These are phyloP conservation scores for Campoletis sonorensis DNA, from an alignment of 1,140 invertebrate genomes.

Conservation along the genomic window DNA sequence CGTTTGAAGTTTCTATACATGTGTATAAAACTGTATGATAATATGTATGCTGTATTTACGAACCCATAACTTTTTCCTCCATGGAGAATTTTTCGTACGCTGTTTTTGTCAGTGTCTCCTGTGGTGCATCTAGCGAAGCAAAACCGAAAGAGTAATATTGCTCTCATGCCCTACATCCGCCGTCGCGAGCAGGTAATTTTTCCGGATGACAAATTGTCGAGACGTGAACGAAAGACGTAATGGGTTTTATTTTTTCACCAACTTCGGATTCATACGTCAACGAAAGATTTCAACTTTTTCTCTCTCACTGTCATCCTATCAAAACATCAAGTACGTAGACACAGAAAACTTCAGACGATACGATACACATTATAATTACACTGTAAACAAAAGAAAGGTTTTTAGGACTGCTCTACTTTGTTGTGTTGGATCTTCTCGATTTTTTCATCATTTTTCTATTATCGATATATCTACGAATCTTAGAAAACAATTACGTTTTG, in stretches of 20 bases:
- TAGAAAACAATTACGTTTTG: no score
- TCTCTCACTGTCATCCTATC: neutral
- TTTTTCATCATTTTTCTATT: neutral
- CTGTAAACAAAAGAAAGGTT: neutral
- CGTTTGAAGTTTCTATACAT: neutral
- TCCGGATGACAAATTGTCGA: slow-evolving; percentile 10
- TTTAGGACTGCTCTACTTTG: neutral
- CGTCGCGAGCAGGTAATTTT: neutral
- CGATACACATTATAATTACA: slow-evolving; percentile 1
- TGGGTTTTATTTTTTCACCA: neutral
- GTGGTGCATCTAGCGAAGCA: neutral
- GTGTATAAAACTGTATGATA: neutral
- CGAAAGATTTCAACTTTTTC: neutral
- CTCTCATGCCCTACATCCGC: neutral
- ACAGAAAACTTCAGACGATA: neutral
- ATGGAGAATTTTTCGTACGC: neutral
- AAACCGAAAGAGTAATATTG: neutral
- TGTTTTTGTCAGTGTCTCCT: neutral
- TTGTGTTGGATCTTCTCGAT: no score
- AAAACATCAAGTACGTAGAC: no score
- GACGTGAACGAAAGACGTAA: slow-evolving; percentile 13
- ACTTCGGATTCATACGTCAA: neutral
- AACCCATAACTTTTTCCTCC: neutral
- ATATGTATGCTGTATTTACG: neutral
- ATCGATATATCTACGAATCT: neutral